These are phyloP conservation scores for Probaryconus sp. DNA, from an alignment of 1,140 invertebrate species.

Conservation along the genomic window DNA sequence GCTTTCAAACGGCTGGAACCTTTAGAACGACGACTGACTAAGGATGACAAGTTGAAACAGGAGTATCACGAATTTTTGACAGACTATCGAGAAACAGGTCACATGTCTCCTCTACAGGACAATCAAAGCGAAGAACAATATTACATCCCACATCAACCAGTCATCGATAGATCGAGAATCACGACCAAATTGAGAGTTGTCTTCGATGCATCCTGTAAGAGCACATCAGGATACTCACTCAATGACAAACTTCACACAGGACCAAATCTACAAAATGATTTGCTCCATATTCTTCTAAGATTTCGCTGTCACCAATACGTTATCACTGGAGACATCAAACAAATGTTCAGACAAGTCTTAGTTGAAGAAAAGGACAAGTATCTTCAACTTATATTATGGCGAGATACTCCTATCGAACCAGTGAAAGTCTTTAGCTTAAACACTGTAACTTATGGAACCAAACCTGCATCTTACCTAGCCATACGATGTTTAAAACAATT, in stretches of 20 bases:
- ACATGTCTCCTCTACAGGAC: not conserved
- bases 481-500: too few species aligned
- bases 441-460: constrained; percentile 13
- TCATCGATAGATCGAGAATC: constrained; percentile 54
- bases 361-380: too few species aligned
- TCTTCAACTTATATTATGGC: too few species aligned
- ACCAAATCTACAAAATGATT: constrained; percentile 63
- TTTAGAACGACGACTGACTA: constrained; percentile 47
- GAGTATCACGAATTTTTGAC: constrained; percentile 66
- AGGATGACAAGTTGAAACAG: constrained; percentile 52
- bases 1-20: constrained; percentile 49
- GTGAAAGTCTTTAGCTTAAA: not conserved
- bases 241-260: constrained; percentile 59
- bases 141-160: constrained; percentile 71
- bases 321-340: constrained; percentile 60
- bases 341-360: constrained; percentile 44
- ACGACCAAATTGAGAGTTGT: constrained; percentile 69
- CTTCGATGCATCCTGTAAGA: constrained; percentile 70
- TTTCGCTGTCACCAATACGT: constrained; percentile 61
- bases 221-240: constrained; percentile 64
- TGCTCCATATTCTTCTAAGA: constrained; percentile 63
- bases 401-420: not conserved
- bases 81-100: constrained; percentile 61
- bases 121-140: constrained; percentile 6
- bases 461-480: too few species aligned